A percentile compares a stretch with the other conserved stretches of the same genome.
These are phyloP conservation scores for Nyctalus aviator DNA, from an alignment of 2,797 vertebrate species.

Conservation along the genomic window DNA sequence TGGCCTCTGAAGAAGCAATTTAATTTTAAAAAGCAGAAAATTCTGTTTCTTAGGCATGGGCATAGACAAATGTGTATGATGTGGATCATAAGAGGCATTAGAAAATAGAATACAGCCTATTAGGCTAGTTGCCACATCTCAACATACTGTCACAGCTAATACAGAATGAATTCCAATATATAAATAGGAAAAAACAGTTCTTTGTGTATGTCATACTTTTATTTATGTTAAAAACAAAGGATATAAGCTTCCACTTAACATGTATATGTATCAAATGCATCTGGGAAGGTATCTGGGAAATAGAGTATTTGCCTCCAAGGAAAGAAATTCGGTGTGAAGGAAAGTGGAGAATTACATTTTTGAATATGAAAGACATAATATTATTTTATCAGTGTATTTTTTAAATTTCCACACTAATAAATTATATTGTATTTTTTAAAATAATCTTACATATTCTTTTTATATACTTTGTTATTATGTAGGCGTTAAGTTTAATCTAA, in stretches of 20 bases:
- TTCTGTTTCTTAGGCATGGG: not conserved
- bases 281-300: not conserved
- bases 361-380: not conserved
- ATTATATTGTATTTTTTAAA: not conserved
- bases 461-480: slow-evolving; percentile 28
- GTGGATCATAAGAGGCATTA: not conserved
- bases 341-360: not conserved
- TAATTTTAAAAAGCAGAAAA: slow-evolving; percentile 48
- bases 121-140: not conserved
- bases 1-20: slow-evolving; percentile 18
- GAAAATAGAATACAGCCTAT: not conserved
- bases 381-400: slow-evolving; percentile 1
- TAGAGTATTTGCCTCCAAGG: not conserved
- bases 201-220: not conserved
- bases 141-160: not conserved
- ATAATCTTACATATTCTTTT: not conserved
- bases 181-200: not conserved
- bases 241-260: not conserved
- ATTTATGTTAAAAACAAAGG: slow-evolving; percentile 29
- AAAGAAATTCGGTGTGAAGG: not conserved
- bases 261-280: not conserved
- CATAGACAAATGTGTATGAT: not conserved
- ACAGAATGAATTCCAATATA: not conserved
- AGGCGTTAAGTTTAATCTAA: slow-evolving; percentile 15
- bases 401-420: slow-evolving; percentile 32